A percentile compares a stretch with the other conserved stretches of the same genome.
Conservation (phyloP, 2,797 vertebrate genomes). For the Ataeniobius toweri region DNA sequence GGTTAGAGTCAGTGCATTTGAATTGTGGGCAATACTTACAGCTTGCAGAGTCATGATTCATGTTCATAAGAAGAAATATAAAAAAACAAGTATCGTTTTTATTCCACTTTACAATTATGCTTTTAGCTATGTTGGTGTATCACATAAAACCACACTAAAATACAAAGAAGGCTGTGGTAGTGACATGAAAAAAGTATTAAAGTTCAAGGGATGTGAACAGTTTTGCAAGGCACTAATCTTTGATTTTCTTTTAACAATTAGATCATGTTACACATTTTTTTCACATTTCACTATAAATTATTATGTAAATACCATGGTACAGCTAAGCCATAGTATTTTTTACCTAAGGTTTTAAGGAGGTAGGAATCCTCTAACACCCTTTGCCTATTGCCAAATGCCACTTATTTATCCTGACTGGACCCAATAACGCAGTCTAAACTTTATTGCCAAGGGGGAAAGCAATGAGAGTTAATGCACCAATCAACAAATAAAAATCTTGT, state of each 20-base stretch:
- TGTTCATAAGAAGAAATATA: too few species aligned
- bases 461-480: conserved; percentile 48
- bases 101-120: too few species aligned
- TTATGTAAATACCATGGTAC: not conserved
- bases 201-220: not conserved
- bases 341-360: not conserved
- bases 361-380: not conserved
- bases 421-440: conserved; percentile 27
- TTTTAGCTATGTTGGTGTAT: too few species aligned
- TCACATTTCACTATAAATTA: too few species aligned
- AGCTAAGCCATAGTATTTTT: not conserved
- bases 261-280: too few species aligned
- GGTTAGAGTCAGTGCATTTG: too few species aligned
- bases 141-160: too few species aligned
- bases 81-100: not conserved
- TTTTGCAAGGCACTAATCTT: not conserved
- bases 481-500: conserved; percentile 66
- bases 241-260: not conserved
- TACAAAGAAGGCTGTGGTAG: too few species aligned
- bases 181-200: not conserved
- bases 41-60: too few species aligned
- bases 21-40: too few species aligned
- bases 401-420: conserved; percentile 67
- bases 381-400: conserved; percentile 45
- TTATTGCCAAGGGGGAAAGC: conserved; percentile 44